Conservation (phyloP, 2,888 invertebrate species). For the Athalia circularis region DNA sequence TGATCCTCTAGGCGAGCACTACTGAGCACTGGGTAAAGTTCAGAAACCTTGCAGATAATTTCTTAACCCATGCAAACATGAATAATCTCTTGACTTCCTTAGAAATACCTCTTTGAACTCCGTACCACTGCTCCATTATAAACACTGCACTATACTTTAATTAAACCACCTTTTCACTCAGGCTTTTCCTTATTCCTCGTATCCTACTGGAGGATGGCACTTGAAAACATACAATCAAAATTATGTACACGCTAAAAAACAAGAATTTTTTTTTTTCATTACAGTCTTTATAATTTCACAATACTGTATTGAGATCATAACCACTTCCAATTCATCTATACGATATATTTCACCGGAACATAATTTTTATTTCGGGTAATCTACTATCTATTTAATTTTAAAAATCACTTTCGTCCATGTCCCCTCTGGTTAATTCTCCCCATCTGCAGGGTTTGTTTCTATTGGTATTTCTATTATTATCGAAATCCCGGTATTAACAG, state of each 20-base stretch:
- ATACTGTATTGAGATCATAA: constrained; percentile 3
- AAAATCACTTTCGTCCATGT: constrained; percentile 7
- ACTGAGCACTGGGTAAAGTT: constrained; percentile 32
- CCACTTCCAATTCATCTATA: not conserved
- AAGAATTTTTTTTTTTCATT: not conserved
- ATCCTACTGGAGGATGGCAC: not conserved
- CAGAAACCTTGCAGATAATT: constrained; percentile 40
- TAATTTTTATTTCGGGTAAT: not conserved
- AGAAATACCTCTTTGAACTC: constrained; percentile 10
- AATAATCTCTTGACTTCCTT: constrained; percentile 21
- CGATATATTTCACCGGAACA: not conserved
- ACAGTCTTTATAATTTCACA: constrained; percentile 26
- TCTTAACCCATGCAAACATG: constrained; percentile 29
- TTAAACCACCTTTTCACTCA: not conserved
- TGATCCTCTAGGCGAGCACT: constrained; percentile 38
- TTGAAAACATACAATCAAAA: constrained; percentile 10
- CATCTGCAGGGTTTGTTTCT: constrained; percentile 6
- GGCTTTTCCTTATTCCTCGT: not conserved
- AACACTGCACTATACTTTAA: constrained; percentile 36
- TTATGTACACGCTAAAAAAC: constrained; percentile 9
- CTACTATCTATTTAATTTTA: not conserved
- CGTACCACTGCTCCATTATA: constrained; percentile 32
- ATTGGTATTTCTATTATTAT: constrained; percentile 29
- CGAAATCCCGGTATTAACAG: constrained; percentile 17
- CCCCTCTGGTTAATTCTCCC: not conserved